phyloP scores from a whole-genome alignment of 2,113 vertebrate genomes.

The Pterocles burchelli region DNA sequence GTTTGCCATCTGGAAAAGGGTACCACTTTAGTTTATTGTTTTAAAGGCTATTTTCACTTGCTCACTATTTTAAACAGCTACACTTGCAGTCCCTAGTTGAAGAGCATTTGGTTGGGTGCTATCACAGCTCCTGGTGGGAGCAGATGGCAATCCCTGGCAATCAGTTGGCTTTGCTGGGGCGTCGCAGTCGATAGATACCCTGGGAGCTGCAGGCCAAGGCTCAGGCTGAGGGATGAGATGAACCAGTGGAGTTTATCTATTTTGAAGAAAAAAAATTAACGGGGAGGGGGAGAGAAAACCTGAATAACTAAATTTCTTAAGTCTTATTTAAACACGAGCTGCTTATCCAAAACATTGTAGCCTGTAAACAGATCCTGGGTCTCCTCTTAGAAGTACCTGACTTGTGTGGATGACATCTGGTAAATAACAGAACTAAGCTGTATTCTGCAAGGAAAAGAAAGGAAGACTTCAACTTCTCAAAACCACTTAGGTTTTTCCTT shows the following conservation, averaged over 20 bases:
- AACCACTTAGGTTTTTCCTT: conserved; percentile 41
- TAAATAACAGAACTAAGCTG: conserved; percentile 34
- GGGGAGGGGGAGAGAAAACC: not conserved
- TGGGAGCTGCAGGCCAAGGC: not conserved
- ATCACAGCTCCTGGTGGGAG: not conserved
- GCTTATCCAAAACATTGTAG: not conserved
- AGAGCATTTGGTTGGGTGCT: not conserved
- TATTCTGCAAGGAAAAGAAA: conserved; percentile 25
- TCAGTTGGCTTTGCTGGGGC: not conserved
- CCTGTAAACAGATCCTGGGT: not conserved
- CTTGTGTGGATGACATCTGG: conserved; percentile 15
- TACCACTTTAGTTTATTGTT: not conserved
- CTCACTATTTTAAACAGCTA: not conserved
- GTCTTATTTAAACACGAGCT: not conserved
- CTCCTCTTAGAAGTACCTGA: conserved; percentile 2
- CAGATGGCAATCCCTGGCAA: not conserved
- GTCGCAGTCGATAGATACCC: accelerated
- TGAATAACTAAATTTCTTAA: not conserved
- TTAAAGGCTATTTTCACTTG: not conserved
- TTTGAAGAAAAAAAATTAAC: not conserved
- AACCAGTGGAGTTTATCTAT: not conserved
- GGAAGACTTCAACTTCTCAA: not conserved
- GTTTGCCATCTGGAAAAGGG: not conserved
- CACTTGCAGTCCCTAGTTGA: not conserved
- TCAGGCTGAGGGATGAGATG: not conserved